Percentiles rank a stretch among this genome's conserved stretches.
Evolutionary conservation across 2,113 vertebrate genomes (phyloP).

Genomic region (Gallinago jamesoni): DNA sequence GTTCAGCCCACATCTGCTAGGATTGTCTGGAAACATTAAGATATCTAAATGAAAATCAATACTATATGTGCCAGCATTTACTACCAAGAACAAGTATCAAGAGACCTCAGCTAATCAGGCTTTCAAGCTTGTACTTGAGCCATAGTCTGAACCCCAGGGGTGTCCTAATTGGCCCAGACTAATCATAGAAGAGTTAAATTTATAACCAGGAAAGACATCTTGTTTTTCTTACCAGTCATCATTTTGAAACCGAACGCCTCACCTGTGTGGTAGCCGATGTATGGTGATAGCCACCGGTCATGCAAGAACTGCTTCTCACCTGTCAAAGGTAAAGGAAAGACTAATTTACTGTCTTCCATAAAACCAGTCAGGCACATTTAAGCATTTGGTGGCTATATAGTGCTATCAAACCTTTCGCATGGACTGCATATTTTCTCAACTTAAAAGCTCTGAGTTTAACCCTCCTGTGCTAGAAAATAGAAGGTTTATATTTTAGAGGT

Average conservation of each 20-base stretch:
- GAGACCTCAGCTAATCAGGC: conserved; percentile 84
- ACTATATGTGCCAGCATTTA: conserved; percentile 88
- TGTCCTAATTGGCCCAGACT: conserved; percentile 82
- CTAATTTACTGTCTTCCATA: conserved; percentile 70
- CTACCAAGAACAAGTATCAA: conserved; percentile 84
- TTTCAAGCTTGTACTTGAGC: conserved; percentile 77
- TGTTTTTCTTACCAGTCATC: conserved; percentile 80
- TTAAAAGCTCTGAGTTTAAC: conserved; percentile 48
- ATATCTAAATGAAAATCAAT: conserved; percentile 99
- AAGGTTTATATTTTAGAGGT: background rate
- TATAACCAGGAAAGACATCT: conserved; percentile 82
- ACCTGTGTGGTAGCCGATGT: conserved; percentile 70
- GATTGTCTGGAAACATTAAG: conserved; percentile 95
- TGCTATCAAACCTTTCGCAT: conserved; percentile 23
- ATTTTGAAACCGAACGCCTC: conserved; percentile 59
- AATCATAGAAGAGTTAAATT: conserved; percentile 84
- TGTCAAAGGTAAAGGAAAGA: conserved; percentile 75
- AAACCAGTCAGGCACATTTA: conserved; percentile 67
- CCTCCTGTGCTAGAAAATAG: background rate
- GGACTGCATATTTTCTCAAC: conserved; percentile 52
- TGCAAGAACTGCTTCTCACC: conserved; percentile 74
- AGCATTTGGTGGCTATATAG: conserved; percentile 57
- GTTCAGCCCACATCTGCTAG: conserved; percentile 83
- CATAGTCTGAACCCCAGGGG: conserved; percentile 76
- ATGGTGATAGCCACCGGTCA: conserved; percentile 62